phyloP scores from a whole-genome alignment of 2,113 vertebrate species.

The Eclectus roratus region DNA sequence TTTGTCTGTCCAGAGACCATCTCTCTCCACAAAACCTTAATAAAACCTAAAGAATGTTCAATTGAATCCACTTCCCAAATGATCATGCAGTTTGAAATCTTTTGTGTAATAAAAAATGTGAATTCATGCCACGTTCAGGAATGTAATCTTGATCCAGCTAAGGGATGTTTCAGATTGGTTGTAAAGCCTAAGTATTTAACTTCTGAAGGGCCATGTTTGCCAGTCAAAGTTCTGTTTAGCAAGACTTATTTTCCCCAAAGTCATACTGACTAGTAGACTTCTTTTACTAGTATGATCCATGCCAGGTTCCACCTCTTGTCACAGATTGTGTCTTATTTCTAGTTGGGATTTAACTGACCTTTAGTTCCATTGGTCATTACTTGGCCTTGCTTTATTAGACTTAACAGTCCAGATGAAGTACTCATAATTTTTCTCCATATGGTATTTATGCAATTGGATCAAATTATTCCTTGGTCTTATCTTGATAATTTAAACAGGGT shows the following conservation, averaged over 20 bases:
- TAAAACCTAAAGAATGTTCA: neutral
- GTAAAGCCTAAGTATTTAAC: neutral
- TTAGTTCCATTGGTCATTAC: constrained; percentile 12
- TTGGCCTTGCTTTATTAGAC: neutral
- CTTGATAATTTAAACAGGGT: neutral
- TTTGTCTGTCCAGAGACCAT: neutral
- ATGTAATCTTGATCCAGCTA: neutral
- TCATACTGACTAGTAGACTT: neutral
- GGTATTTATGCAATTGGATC: neutral
- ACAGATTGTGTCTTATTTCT: neutral
- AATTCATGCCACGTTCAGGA: neutral
- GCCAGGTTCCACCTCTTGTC: neutral
- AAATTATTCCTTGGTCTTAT: neutral
- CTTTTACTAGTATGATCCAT: neutral
- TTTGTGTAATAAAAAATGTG: neutral
- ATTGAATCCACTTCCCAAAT: neutral
- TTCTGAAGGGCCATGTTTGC: neutral
- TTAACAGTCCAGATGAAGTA: neutral
- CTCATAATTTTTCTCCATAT: neutral
- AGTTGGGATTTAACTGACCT: constrained; percentile 7
- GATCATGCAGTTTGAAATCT: neutral
- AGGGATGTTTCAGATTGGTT: neutral
- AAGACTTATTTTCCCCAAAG: constrained; percentile 7
- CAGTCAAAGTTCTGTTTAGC: neutral
- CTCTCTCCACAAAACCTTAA: neutral